phyloP scores from a whole-genome alignment of 2,888 invertebrate species.

The Anoplius nigerrimus region DNA sequence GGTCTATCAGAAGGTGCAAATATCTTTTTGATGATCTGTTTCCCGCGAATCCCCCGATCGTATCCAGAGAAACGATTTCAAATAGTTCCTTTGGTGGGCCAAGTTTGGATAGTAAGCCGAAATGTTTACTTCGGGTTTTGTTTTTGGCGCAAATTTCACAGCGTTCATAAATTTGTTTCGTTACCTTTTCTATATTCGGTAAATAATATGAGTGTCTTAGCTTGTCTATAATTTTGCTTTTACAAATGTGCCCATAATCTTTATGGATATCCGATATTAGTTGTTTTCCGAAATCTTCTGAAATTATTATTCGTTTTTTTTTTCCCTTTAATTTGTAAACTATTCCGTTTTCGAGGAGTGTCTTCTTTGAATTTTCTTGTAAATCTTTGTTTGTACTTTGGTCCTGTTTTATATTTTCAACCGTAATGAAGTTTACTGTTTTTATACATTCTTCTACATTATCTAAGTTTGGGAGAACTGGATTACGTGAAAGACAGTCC shows the following conservation, averaged over 20 bases:
- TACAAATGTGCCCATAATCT: constrained; percentile 36
- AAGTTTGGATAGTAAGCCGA: constrained; percentile 44
- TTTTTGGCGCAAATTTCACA: constrained; percentile 43
- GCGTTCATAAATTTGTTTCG: constrained; percentile 23
- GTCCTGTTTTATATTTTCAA: constrained; percentile 39
- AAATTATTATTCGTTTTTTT: constrained; percentile 43
- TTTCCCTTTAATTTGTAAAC: constrained; percentile 34
- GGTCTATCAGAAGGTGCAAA: constrained; percentile 28
- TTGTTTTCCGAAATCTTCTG: constrained; percentile 36
- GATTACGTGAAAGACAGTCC: constrained; percentile 50
- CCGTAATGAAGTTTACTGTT: constrained; percentile 41
- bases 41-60: constrained; percentile 43
- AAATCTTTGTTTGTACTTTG: constrained; percentile 35
- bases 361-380: constrained; percentile 14
- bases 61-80: constrained; percentile 48
- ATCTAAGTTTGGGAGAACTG: constrained; percentile 42
- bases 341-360: constrained; percentile 25
- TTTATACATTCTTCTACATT: constrained; percentile 42
- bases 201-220: constrained; percentile 28
- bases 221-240: constrained; percentile 31
- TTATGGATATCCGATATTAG: constrained; percentile 31
- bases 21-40: constrained; percentile 30
- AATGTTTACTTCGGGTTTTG: constrained; percentile 39
- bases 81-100: constrained; percentile 39
- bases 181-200: constrained; percentile 42